Evolutionary conservation across 2,113 vertebrate species (phyloP).

Genomic region (Gila orcuttii): DNA sequence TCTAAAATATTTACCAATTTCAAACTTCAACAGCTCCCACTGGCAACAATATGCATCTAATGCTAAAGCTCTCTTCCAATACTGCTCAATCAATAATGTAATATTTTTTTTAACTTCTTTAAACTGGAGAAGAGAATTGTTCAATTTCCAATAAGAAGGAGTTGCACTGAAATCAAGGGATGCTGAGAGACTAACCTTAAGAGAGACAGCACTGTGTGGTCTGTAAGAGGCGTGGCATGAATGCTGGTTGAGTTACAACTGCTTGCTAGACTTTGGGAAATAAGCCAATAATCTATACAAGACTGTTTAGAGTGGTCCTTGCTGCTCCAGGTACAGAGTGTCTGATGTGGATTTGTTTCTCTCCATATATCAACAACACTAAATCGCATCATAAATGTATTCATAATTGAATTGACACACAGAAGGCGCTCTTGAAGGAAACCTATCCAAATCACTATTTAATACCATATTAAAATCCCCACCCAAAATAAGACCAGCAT

Average conservation of each 20-base stretch:
- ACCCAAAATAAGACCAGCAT: neutral
- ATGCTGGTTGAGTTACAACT: neutral
- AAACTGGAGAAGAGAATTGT: neutral
- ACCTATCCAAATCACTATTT: neutral
- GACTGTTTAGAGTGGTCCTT: neutral
- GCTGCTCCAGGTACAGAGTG: neutral
- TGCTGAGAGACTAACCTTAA: neutral
- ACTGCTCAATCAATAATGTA: neutral
- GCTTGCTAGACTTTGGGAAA: neutral
- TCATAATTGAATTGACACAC: neutral
- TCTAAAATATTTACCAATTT: neutral
- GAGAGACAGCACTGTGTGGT: conserved; percentile 18
- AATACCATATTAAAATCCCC: neutral
- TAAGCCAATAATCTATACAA: neutral
- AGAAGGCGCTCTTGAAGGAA: neutral
- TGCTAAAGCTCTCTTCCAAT: neutral
- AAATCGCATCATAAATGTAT: neutral
- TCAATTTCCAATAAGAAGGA: neutral
- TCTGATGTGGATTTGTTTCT: neutral
- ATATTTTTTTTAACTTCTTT: neutral
- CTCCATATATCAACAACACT: neutral
- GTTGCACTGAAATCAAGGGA: neutral
- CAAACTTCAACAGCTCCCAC: neutral
- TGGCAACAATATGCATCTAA: neutral
- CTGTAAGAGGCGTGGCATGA: neutral